These are phyloP conservation scores for Leiothrix lutea DNA, from an alignment of 2,113 vertebrate genomes.

Conservation along the genomic window DNA sequence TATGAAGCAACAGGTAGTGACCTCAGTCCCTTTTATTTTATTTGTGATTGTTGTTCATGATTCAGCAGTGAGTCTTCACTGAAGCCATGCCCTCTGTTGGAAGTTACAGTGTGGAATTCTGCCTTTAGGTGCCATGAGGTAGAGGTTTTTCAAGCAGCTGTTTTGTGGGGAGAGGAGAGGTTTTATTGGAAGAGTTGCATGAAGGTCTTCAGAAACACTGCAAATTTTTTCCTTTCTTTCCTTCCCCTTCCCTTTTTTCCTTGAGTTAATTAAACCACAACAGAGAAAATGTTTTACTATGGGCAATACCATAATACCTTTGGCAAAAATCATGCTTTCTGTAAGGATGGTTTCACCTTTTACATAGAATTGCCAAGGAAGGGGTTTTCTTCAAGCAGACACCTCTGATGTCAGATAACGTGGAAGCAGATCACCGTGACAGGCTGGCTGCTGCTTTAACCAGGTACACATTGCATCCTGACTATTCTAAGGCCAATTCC, in stretches of 20 bases:
- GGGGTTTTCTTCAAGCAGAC: neutral
- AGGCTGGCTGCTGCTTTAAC: neutral
- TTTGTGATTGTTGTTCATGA: neutral
- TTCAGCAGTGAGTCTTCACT: neutral
- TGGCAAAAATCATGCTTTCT: neutral
- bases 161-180: neutral
- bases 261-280: neutral
- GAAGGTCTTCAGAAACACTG: neutral
- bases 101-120: neutral
- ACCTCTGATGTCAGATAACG: neutral
- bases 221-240: accelerated
- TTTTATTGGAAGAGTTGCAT: neutral
- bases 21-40: neutral
- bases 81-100: neutral
- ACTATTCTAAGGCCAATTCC: neutral
- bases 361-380: accelerated
- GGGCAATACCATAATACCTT: neutral
- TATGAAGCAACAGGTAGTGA: neutral
- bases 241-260: neutral
- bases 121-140: accelerated
- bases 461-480: neutral
- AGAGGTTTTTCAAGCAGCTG: accelerated
- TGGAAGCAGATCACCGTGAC: neutral
- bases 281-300: neutral
- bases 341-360: neutral